Base-by-base conservation (phyloP, 2,888 invertebrate species). In the Papilio gigon region DNA sequence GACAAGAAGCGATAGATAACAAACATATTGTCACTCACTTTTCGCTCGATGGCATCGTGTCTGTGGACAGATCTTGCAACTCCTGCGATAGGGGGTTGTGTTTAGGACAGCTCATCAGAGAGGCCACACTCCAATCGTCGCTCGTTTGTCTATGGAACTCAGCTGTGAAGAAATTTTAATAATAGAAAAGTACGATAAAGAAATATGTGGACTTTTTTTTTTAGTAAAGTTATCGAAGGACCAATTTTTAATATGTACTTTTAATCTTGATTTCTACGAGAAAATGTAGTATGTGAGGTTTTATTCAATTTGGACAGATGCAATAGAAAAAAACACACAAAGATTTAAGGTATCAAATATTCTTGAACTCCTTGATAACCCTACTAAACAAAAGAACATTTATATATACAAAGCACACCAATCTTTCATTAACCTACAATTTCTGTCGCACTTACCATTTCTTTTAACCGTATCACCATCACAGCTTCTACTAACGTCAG, bases 91-190 rank as follows among this genome's bases (percentile, higher is more conserved):
- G 70, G 0, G 89, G 89, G 72, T 90, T 93, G 79, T 93, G 93
- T 80, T 95, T 95, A 0, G 95, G 95, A 78, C 95, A 95, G 77
- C 93, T 94, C 93, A 95, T 95, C 11, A 95, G 93, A 65, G 95
- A 95, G 78, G 95, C 94, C 44, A 95, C 94, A 79, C 94, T 94
- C 95, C 95, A 95, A 17, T 94, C 94, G 75, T 94, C 93, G 62
- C 88, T 89, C 0, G 86, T 70, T 74, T 89, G 89, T 74, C 90
- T 84, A 53, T 88, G 89, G 79, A 86, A 89, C 0, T 76, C 89
- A 87, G 82, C 53, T 56, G 53, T 9, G 12, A 14, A n/a, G 3
- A 77, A 60, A 14, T 22, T 22, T 6, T 42, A 35, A 61, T 40
- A 60, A 58, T 58, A 4, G 17, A 17, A n/a, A 17, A 42, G 4